phyloP scores from a whole-genome alignment of 2,888 invertebrate species.

The Limnephilus rhombicus region DNA sequence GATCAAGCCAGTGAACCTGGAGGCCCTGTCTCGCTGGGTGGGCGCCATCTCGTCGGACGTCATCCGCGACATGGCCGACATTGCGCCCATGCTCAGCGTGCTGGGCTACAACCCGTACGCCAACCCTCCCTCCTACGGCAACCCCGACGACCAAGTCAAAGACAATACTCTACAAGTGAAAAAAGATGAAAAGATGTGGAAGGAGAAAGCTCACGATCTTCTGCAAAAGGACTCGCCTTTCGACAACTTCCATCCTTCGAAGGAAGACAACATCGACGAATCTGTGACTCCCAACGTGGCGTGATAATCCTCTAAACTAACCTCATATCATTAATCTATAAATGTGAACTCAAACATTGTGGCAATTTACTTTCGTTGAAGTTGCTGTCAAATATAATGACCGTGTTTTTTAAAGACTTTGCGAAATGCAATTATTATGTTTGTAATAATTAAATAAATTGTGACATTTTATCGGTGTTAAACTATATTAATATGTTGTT shows the following conservation, averaged over 20 bases:
- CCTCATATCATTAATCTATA: constrained; percentile 55
- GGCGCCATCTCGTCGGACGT: constrained; percentile 94
- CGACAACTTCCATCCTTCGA: constrained; percentile 36
- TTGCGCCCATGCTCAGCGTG: constrained; percentile 96
- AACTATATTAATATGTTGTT: constrained; percentile 42
- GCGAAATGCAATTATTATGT: constrained; percentile 17
- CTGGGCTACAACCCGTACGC: constrained; percentile 97
- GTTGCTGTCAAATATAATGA: constrained; percentile 10
- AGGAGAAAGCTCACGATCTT: constrained; percentile 63
- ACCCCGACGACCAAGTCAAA: constrained; percentile 87
- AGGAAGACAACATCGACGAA: constrained; percentile 62
- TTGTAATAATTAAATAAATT: constrained; percentile 27
- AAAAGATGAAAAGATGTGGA: constrained; percentile 69
- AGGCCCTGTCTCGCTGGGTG: constrained; percentile 96
- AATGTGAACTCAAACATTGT: constrained; percentile 38
- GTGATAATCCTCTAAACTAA: constrained; percentile 59
- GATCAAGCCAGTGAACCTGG: constrained; percentile 97
- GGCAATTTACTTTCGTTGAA: not conserved
- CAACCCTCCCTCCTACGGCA: constrained; percentile 97
- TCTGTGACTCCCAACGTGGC: constrained; percentile 64
- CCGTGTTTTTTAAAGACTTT: not conserved
- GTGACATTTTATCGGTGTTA: constrained; percentile 45
- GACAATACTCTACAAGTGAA: constrained; percentile 79
- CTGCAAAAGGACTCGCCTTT: constrained; percentile 55
- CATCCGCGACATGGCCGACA: constrained; percentile 92